Percentiles rank a stretch among this genome's conserved stretches.
phyloP scores from a whole-genome alignment of 2,797 vertebrate genomes.

The Pangasius sanitwongsei region DNA sequence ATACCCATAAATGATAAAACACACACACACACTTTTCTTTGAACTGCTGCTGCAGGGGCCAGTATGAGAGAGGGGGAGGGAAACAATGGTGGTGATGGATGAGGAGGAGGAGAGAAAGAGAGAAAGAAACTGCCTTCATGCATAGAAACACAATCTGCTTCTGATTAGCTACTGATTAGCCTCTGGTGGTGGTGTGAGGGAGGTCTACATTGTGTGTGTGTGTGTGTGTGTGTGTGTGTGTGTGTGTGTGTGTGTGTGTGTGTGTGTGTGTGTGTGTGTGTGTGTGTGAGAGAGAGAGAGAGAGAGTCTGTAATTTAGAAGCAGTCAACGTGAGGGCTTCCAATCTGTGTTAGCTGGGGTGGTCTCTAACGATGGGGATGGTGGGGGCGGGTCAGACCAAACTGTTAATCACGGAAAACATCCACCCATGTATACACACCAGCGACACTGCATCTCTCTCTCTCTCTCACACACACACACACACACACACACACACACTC shows the following conservation, averaged over 20 bases:
- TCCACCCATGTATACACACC: constrained; percentile 28
- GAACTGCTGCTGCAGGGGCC: constrained; percentile 1
- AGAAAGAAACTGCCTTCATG: constrained; percentile 58
- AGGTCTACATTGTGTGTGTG: constrained; percentile 53
- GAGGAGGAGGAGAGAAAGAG: constrained; percentile 30
- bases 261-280: constrained; percentile 24
- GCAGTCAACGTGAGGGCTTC: constrained; percentile 35
- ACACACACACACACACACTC: background rate
- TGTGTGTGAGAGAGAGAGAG: too few species aligned
- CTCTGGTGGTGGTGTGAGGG: constrained; percentile 60
- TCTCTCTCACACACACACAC: constrained; percentile 2
- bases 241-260: constrained; percentile 46
- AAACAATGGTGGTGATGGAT: constrained; percentile 34
- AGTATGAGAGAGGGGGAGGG: background rate
- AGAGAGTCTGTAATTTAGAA: constrained; percentile 46
- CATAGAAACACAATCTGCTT: constrained; percentile 65
- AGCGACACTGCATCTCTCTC: background rate
- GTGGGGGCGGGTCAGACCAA: constrained; percentile 13
- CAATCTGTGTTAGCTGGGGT: constrained; percentile 31
- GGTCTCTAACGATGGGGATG: constrained; percentile 38
- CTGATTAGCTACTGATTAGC: constrained; percentile 61
- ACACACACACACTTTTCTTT: background rate
- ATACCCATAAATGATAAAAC: constrained; percentile 5
- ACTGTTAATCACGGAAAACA: constrained; percentile 46
- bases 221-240: constrained; percentile 36